phyloP scores from a whole-genome alignment of 2,888 invertebrate genomes.

The Drosophila mimica region DNA sequence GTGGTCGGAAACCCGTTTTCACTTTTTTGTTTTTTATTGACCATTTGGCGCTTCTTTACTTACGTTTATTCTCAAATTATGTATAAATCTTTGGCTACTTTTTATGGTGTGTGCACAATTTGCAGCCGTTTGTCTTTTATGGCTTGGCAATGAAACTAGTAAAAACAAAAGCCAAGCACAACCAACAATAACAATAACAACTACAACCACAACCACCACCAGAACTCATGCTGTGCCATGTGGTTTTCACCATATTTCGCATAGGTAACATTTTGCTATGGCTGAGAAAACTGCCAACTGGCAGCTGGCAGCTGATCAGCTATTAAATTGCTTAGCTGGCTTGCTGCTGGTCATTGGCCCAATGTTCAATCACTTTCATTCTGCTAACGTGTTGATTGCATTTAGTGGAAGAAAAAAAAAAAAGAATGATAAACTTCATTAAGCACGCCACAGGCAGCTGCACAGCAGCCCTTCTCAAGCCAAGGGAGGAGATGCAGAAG shows the following conservation, averaged over 20 bases:
- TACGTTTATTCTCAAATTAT: conserved; percentile 58
- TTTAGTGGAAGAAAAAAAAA: neutral
- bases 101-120: conserved; percentile 64
- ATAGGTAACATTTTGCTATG: conserved; percentile 34
- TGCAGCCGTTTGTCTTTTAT: conserved; percentile 59
- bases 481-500: neutral
- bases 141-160: conserved; percentile 71
- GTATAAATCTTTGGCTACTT: conserved; percentile 58
- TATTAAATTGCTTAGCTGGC: conserved; percentile 45
- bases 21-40: conserved; percentile 65
- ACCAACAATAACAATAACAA: conserved; percentile 15
- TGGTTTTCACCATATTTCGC: conserved; percentile 62
- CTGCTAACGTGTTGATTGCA: conserved; percentile 34
- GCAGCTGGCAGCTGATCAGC: conserved; percentile 17
- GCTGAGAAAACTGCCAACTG: conserved; percentile 43
- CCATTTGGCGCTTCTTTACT: conserved; percentile 73
- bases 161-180: conserved; percentile 14
- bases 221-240: conserved; percentile 38
- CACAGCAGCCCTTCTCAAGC: conserved; percentile 32
- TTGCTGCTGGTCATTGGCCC: conserved; percentile 51
- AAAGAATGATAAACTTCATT: conserved; percentile 28
- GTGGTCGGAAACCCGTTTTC: conserved; percentile 75
- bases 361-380: conserved; percentile 51
- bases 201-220: neutral
- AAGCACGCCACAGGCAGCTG: conserved; percentile 30